Base-by-base conservation (phyloP, 1,140 invertebrate species). In the Leptinotarsa lineolata region DNA sequence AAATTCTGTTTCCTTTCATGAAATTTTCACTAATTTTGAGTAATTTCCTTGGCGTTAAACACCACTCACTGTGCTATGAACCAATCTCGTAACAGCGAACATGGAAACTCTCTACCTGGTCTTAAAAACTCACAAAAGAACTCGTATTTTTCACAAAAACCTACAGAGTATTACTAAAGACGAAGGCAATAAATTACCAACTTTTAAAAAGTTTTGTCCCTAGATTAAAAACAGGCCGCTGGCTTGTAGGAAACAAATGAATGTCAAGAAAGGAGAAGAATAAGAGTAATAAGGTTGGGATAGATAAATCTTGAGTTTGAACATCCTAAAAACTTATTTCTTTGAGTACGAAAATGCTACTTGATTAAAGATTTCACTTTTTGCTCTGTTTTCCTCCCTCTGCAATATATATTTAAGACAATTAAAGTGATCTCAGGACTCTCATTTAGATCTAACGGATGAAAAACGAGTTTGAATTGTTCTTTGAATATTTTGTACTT, bases 161-260 rank as follows among this genome's bases (percentile, higher is more conserved):
- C 69, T 63, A 71, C 22, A 63, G 69, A 71, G 69, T 71, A 71
- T 63, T 44, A 71, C 69, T 46, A 48, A 71, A 63, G 69, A 71
- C 44, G 18, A 20, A 45, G 69, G 77, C 72, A 70, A 81, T 81
- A 81, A 81, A 81, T 81, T 79, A 76, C 74, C 70, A 77, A 81
- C 68, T 81, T 81, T 79, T 79, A 76, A 79, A 81, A 81, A 81
- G 76, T 81, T 77, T 79, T 78, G 76, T 78, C 76, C 69, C 77
- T 72, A 82, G 81, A 82, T 82, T 82, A 82, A 82, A 82, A 82
- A 82, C 81, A 80, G 81, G 80, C 81, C 81, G 80, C 79, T 80
- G 77, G 79, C 79, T 80, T 80, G 79, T 80, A 82, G 80, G 74
- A 82, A 82, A 82, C 81, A 82, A 82, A 82, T 82, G 81, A 79